Conservation (phyloP, 2,888 invertebrate species). For the Eretmocerus hayati region DNA sequence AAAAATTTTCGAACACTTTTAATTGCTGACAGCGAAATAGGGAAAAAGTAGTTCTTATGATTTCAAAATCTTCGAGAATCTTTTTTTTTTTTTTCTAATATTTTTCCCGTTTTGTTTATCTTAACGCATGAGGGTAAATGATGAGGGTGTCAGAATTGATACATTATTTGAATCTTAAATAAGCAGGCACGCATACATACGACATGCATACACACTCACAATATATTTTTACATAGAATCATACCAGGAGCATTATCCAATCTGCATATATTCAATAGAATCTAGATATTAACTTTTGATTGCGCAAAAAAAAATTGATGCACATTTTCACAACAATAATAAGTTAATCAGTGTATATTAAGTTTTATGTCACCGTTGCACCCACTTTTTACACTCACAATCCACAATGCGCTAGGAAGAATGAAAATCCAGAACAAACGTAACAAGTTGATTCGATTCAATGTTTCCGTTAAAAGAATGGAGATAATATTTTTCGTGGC, state of each 20-base stretch:
- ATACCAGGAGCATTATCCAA: slow-evolving; percentile 20
- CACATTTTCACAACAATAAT: slow-evolving; percentile 15
- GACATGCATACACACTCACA: slow-evolving; percentile 20
- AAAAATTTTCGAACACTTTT: too few relatives aligned
- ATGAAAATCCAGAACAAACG: slow-evolving; percentile 23
- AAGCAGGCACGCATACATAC: too few relatives aligned
- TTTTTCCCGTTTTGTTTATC: slow-evolving; percentile 11
- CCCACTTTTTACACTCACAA: slow-evolving; percentile 20
- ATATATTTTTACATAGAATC: slow-evolving; percentile 20
- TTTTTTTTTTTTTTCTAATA: not conserved
- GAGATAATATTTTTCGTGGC: slow-evolving; percentile 21
- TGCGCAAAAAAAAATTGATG: slow-evolving; percentile 18
- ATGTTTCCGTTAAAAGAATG: slow-evolving; percentile 5
- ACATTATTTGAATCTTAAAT: too few relatives aligned
- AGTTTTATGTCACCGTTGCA: slow-evolving; percentile 18
- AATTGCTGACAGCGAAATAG: too few relatives aligned
- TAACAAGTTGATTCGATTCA: slow-evolving; percentile 14
- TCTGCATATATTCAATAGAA: slow-evolving; percentile 22
- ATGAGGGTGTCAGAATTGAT: slow-evolving; percentile 18
- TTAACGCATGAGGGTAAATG: slow-evolving; percentile 20
- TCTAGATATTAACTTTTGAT: slow-evolving; percentile 17
- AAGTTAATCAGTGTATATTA: slow-evolving; percentile 22
- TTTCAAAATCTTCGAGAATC: too few relatives aligned
- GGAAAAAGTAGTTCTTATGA: too few relatives aligned
- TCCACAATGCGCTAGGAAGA: slow-evolving; percentile 21